Evolutionary conservation across 2,888 invertebrate genomes (phyloP).

Genomic region (Petrolisthes manimaculis): DNA sequence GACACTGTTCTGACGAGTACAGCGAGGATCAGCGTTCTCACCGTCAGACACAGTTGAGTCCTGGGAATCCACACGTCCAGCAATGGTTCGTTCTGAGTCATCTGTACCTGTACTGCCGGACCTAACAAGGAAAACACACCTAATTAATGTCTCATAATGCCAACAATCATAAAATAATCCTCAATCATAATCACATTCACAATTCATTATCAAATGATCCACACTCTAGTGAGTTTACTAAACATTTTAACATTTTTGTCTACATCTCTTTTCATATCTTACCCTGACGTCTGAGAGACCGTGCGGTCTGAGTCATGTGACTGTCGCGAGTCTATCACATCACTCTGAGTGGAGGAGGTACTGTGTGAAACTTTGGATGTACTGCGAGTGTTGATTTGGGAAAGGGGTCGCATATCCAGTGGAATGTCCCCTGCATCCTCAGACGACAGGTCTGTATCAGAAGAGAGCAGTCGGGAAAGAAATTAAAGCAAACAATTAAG

Average conservation of each 20-base stretch:
- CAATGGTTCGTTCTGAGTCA: conserved; percentile 85
- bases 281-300: conserved; percentile 64
- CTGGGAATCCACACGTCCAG: conserved; percentile 83
- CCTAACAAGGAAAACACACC: conserved; percentile 69
- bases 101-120: conserved; percentile 76
- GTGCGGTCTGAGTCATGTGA: conserved; percentile 65
- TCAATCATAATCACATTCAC: no score
- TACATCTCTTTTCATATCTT: not conserved
- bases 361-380: conserved; percentile 30
- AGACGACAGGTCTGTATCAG: no score
- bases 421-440: conserved; percentile 52
- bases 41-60: conserved; percentile 82
- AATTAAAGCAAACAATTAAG: not conserved
- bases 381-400: conserved; percentile 10
- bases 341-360: conserved; percentile 49
- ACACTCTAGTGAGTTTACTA: no score
- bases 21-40: conserved; percentile 67
- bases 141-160: no score
- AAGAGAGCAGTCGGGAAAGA: no score
- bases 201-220: no score
- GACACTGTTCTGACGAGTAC: conserved; percentile 73
- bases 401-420: conserved; percentile 50
- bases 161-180: no score
- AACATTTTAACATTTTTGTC: no score
- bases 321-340: conserved; percentile 57